Conservation (phyloP, 2,113 vertebrate genomes). For the Variabilichromis moorii region DNA sequence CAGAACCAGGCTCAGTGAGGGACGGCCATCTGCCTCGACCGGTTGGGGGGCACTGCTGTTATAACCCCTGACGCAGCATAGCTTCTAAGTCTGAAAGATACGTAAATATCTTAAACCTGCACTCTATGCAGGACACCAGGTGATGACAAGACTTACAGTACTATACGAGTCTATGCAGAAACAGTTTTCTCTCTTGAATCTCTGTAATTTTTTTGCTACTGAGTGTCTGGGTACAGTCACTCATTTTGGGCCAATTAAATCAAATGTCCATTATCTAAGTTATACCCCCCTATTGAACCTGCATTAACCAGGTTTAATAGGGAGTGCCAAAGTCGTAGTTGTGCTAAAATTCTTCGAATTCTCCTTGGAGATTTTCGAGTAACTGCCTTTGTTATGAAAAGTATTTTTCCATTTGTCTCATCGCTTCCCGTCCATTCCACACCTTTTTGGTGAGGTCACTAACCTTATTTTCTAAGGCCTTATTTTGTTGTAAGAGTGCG, state of each 20-base stretch:
- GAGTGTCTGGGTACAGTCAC: background rate
- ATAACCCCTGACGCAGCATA: background rate
- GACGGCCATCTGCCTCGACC: fast-evolving
- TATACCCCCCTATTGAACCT: background rate
- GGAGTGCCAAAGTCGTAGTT: background rate
- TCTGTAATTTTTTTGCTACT: background rate
- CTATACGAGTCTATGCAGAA: background rate
- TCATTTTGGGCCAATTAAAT: background rate
- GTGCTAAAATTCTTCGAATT: background rate
- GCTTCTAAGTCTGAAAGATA: background rate
- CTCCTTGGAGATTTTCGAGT: background rate
- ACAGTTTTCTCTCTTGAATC: background rate
- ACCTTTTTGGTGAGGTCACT: background rate
- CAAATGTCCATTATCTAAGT: background rate
- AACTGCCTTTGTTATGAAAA: fast-evolving
- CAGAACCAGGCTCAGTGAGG: background rate
- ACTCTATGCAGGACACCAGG: background rate
- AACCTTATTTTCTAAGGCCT: background rate
- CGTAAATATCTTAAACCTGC: background rate
- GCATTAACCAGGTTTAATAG: background rate
- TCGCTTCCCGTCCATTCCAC: background rate
- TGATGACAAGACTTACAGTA: too few relatives aligned
- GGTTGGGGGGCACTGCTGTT: background rate
- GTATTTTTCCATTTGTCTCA: background rate
- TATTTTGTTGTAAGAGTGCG: fast-evolving